A percentile compares a stretch with the other conserved stretches of the same genome.
These are phyloP conservation scores for Neomicropteryx cornuta DNA, from an alignment of 1,140 invertebrate genomes.

Conservation along the genomic window DNA sequence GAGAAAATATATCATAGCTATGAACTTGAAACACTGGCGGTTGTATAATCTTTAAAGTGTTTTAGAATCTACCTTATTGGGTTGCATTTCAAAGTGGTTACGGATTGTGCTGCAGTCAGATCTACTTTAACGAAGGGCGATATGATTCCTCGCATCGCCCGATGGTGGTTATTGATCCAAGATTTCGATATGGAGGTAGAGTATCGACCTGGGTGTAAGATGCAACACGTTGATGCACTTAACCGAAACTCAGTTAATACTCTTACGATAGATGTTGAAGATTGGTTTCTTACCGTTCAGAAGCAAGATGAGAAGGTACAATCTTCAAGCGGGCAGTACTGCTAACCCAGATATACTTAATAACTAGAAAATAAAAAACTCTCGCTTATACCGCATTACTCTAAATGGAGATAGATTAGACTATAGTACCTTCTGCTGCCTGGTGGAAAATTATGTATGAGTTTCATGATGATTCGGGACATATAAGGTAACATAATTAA, in stretches of 20 bases:
- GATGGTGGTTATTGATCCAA: constrained; percentile 19
- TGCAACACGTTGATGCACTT: constrained; percentile 22
- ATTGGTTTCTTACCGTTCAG: no score
- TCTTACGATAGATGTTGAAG: no score
- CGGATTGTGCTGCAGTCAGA: constrained; percentile 19
- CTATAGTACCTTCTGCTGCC: no score
- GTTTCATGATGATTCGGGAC: no score
- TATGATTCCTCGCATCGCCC: constrained; percentile 13
- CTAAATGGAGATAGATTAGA: no score
- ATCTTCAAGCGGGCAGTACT: no score
- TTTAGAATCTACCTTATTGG: constrained; percentile 22
- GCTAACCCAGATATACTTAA: no score
- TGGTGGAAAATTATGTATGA: no score
- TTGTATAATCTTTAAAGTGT: constrained; percentile 16
- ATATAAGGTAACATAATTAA: no score
- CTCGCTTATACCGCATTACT: no score
- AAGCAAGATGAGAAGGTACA: no score
- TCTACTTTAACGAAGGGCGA: constrained; percentile 16
- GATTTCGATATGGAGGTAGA: constrained; percentile 16
- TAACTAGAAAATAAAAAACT: no score
- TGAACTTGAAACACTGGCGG: constrained; percentile 22
- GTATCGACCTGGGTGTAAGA: constrained; percentile 16
- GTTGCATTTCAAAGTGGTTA: constrained; percentile 19
- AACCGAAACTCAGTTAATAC: constrained; percentile 14
- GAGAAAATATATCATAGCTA: constrained; percentile 24